Evolutionary conservation across 92 coral and sea anemone genomes (phyloP), one percentile per base, ranked within the genome.

Genomic region (Umimayanthus kanabou): DNA sequence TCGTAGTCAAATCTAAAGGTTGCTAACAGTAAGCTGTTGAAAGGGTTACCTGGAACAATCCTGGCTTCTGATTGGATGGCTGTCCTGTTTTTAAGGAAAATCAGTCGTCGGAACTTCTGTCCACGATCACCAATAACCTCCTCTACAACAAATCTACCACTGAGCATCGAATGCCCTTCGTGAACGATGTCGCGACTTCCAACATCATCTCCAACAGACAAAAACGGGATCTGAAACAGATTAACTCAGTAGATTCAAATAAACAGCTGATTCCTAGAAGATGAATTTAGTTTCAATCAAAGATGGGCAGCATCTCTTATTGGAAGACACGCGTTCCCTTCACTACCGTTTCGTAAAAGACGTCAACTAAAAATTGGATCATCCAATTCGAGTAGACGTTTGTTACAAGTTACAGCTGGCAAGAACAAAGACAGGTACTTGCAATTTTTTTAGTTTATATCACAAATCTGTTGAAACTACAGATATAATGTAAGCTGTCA

Each of bases 61-160:
- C 89, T 92, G 72, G 98, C 98, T 78, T 96, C 98, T 85, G 98
- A 96, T 67, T 96, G 98, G 78, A 96, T 87, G 45, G 79, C 93
- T 64, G 91, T 91, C 66, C 88, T 91, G 86, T 93, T 92, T 61
- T 87, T 91, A n/a, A 96, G 94, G 66, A 96, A 96, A 77, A 96
- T 93, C 43, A 96, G 92, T 29, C 92, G 90, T n/a, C 98, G 94
- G 53, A 85, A 88, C 67, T 86, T 96, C 67, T 93, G 93, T 26
- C 90, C 90, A 23, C 89, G 90, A 87, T 92, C 96, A 33, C 92
- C 90, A 58, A 80, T 89, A 37, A 94, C 95, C 79, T 96, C 98
- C 89, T 96, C 98, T 75, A 96, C 92, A 29, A 96, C 88, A 80
- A 92, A 96, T 64, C 92, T 93, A 25, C 98, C 98, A 88, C 92